phyloP scores from a whole-genome alignment of 1,140 invertebrate species.

The Drosophila kikkawai region DNA sequence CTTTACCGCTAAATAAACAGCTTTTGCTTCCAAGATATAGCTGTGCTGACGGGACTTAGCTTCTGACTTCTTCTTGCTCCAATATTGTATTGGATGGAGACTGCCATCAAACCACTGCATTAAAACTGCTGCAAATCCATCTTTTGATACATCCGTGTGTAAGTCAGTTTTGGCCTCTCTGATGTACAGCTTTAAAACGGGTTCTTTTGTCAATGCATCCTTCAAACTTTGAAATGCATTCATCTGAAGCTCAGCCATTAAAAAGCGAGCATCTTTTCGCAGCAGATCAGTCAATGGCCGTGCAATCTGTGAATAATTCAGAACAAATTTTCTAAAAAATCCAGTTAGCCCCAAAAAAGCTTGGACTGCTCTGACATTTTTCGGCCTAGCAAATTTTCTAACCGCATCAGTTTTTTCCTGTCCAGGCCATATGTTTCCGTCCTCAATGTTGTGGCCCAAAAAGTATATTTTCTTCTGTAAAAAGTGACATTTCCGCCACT shows the following conservation, averaged over 20 bases:
- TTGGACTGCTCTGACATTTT: background rate
- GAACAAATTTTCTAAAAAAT: background rate
- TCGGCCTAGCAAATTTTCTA: background rate
- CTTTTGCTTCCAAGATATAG: background rate
- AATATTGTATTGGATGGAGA: no score
- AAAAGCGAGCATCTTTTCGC: background rate
- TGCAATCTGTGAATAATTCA: background rate
- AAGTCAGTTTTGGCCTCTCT: background rate
- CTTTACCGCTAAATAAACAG: background rate
- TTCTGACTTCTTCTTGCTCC: no score
- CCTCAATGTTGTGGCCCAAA: background rate
- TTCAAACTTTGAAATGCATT: background rate
- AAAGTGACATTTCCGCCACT: background rate
- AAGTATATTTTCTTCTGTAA: background rate
- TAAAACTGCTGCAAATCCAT: background rate
- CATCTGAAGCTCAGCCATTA: background rate
- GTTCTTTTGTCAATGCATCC: no score
- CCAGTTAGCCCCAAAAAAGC: background rate
- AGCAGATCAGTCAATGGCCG: background rate
- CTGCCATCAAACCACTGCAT: background rate
- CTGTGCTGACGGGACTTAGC: background rate
- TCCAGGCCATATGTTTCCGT: background rate
- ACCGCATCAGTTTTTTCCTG: background rate
- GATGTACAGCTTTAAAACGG: no score
- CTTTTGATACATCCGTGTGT: slow-evolving; percentile 1